Evolutionary conservation across 2,797 vertebrate genomes (phyloP), one percentile per base, ranked within the genome.

Genomic region (Valencia hispanica): DNA sequence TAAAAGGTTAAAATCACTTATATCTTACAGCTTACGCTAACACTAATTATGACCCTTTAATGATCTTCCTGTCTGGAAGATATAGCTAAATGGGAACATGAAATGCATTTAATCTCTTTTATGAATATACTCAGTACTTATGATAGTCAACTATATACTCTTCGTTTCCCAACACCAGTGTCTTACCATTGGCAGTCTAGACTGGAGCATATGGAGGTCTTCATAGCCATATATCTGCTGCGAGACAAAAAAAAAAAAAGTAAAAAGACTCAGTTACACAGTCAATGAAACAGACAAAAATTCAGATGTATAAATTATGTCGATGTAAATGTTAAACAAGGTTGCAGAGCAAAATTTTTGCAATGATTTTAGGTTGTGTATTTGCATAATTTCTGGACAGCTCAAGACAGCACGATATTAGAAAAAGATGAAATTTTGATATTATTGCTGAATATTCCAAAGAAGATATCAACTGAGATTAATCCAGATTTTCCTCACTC

Each of bases 151-250:
- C n/a, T n/a, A 43, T 17, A 3, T n/a, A 8, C n/a, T 27, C 5
- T 57, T 15, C 27, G 41, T 45, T 39, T 45, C 41, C 41, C 27
- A 45, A 15, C 39, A 18, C 65, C 17, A 43, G 41, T 59, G 41
- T 90, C 96, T 96, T 90, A 99, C 98, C 96, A 99, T 91, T 78
- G 97, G 97, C 85, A 99, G 93, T 92, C 97, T 95, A 71, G 97
- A 97, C 79, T 98, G 98, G 79, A 99, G 96, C 96, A 99, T 96
- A 85, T 98, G 98, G 71, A 99, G 96, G 91, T 99, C 97, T 63
- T 99, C 98, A 43, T 99, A 99, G 87, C 98, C 97, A 53, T 99
- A 99, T 87, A 99, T 98, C 96, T 98, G 97, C 92, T 95, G 90
- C 76, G 87, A 80, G 83, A 86, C 88, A 83, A 90, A 82, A 79